Conservation (phyloP, 1,140 invertebrate genomes). For the Sarcophaga bullata region DNA sequence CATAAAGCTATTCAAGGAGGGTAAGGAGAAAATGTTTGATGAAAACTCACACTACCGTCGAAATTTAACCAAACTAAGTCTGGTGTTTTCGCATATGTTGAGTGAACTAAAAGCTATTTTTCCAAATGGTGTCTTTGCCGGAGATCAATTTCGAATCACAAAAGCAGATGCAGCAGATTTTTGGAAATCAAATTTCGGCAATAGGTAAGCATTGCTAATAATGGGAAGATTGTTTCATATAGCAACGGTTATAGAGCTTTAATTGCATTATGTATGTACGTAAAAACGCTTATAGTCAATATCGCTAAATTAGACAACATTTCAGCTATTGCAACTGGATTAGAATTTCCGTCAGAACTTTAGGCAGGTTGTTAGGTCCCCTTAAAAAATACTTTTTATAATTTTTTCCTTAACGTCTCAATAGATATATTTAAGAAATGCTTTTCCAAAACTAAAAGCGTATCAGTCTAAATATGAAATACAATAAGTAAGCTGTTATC, state of each 20-base stretch:
- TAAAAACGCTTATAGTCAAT: too few relatives aligned
- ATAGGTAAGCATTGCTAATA: conserved; percentile 77
- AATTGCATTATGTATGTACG: background rate
- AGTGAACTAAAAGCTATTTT: conserved; percentile 99
- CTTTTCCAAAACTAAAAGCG: too few relatives aligned
- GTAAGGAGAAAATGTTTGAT: conserved; percentile 99
- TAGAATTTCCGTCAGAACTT: too few relatives aligned
- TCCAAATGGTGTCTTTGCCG: conserved; percentile 93
- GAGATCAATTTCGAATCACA: conserved; percentile 97
- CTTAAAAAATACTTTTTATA: too few relatives aligned
- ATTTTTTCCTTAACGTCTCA: too few relatives aligned
- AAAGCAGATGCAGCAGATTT: conserved; percentile 99
- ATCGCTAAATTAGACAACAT: too few relatives aligned
- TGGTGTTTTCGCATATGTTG: conserved; percentile 99
- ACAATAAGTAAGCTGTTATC: too few relatives aligned
- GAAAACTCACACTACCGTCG: conserved; percentile 94
- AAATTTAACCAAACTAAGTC: conserved; percentile 96
- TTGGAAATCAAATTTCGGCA: conserved; percentile 95
- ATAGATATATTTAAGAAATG: too few relatives aligned
- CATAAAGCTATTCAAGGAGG: conserved; percentile 97
- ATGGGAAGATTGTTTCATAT: background rate
- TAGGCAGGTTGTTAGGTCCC: too few relatives aligned
- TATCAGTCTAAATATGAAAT: too few relatives aligned
- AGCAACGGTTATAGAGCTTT: background rate
- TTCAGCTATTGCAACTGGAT: too few relatives aligned